Evolutionary conservation across 2,113 vertebrate species (phyloP).

Genomic region (Castor canadensis): DNA sequence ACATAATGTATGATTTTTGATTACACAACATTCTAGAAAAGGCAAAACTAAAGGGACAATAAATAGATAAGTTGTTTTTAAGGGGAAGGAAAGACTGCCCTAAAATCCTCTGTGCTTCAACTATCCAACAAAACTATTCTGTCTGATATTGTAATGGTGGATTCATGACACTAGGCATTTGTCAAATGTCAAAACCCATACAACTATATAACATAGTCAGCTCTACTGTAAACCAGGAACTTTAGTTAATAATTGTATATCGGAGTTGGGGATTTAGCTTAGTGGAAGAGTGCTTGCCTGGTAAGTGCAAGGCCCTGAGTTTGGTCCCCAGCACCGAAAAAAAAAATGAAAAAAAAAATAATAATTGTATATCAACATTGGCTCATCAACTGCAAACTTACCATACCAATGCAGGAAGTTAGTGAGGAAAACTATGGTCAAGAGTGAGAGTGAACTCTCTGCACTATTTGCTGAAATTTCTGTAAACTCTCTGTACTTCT

Average conservation of each 20-base stretch:
- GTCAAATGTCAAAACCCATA: conserved; percentile 17
- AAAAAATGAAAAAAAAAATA: too few species aligned
- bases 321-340: too few species aligned
- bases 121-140: background rate
- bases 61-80: background rate
- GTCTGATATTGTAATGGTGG: background rate
- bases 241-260: too few species aligned
- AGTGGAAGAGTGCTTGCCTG: too few species aligned
- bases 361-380: background rate
- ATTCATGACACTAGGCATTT: background rate
- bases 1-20: background rate
- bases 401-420: background rate
- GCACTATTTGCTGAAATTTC: background rate
- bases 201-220: background rate
- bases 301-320: too few species aligned
- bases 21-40: background rate
- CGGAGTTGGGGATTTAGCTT: too few species aligned
- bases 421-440: background rate
- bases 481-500: too few species aligned
- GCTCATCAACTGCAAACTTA: background rate
- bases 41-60: background rate
- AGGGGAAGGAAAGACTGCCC: background rate
- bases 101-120: background rate
- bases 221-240: background rate
- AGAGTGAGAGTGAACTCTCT: background rate